These are phyloP conservation scores for Aplysia californica DNA, from an alignment of 1,140 invertebrate species.

Conservation along the genomic window DNA sequence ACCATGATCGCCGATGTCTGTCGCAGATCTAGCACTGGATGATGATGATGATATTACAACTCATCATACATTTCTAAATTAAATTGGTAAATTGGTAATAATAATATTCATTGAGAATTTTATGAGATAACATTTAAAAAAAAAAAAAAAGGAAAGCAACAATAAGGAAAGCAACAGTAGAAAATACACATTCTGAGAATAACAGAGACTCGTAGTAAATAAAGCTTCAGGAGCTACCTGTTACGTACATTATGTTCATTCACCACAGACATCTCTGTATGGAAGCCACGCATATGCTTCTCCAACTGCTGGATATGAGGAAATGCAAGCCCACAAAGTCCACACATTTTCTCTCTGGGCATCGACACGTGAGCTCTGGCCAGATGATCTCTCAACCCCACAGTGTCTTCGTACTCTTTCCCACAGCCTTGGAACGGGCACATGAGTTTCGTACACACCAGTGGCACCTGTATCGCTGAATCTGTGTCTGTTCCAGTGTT, in stretches of 20 bases:
- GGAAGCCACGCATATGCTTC: neutral
- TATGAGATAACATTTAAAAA: no score
- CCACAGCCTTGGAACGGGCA: slow-evolving; percentile 16
- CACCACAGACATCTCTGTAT: neutral
- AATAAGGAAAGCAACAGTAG: no score
- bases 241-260: slow-evolving; percentile 12
- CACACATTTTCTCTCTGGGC: slow-evolving; percentile 25
- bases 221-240: no score
- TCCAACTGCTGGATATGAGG: slow-evolving; percentile 3
- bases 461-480: neutral
- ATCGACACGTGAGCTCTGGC: slow-evolving; percentile 9
- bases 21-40: no score
- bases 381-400: neutral
- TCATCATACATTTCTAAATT: no score
- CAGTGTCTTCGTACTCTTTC: slow-evolving; percentile 2
- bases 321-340: slow-evolving; percentile 9
- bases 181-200: no score
- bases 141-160: no score
- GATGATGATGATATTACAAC: no score
- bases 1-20: no score
- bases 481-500: neutral
- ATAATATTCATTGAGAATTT: no score
- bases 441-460: neutral
- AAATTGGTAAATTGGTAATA: no score
- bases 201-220: no score